Percentiles rank a stretch among this genome's conserved stretches.
phyloP scores from a whole-genome alignment of 2,797 vertebrate species.

The Coendou prehensilis region DNA sequence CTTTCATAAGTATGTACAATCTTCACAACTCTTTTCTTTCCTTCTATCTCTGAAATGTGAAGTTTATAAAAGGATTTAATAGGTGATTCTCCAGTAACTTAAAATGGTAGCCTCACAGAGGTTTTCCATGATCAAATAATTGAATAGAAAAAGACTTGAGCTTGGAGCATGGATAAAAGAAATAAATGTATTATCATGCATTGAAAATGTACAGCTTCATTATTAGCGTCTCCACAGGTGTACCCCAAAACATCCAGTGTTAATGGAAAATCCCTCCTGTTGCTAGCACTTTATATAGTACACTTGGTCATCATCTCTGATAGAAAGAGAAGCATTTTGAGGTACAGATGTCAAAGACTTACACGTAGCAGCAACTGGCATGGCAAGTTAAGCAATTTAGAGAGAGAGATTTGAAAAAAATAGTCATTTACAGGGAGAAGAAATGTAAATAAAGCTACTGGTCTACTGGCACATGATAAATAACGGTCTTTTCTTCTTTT shows the following conservation, averaged over 20 bases:
- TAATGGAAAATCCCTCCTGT: background rate
- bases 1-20: background rate
- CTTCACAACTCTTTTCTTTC: background rate
- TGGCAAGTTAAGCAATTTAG: background rate
- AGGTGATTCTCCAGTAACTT: background rate
- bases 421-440: background rate
- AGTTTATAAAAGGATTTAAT: background rate
- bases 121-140: background rate
- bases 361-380: background rate
- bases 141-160: background rate
- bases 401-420: background rate
- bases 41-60: background rate
- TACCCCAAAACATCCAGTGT: background rate
- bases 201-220: background rate
- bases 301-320: background rate
- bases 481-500: background rate
- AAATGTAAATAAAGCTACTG: background rate
- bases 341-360: background rate
- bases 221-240: background rate
- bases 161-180: background rate
- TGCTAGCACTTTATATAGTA: background rate
- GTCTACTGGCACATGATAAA: background rate
- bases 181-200: background rate
- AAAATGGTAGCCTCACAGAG: background rate
- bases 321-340: background rate